Evolutionary conservation across 2,888 invertebrate genomes (phyloP), one percentile per base, ranked within the genome.

Genomic region (Drosophila conformis): DNA sequence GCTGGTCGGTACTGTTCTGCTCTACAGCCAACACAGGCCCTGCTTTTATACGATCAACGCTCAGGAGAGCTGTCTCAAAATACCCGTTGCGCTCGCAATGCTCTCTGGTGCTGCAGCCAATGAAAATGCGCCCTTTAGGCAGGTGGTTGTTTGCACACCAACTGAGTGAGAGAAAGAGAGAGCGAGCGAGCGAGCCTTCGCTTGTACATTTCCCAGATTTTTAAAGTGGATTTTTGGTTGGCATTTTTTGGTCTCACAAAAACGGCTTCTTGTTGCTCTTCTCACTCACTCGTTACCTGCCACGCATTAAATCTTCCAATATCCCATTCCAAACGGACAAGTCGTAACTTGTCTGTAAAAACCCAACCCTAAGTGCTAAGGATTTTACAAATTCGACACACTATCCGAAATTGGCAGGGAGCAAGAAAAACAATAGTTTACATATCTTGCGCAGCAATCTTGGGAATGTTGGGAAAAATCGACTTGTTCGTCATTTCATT

Each of bases 301-400:
- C 70, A 35, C 13, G 18, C 60, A 53, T 58, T 51, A 60, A 64
- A 70, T 67, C 64, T 63, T 57, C 69, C 52, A 58, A 67, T 66
- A 81, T 69, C 75, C 66, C 63, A 59, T 69, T 58, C 21, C 72
- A 35, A 70, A 56, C 73, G 56, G 72, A 85, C 87, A 87, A 89
- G 87, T 89, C 76, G 58, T 48, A 63, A 71, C 87, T 69, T 89
- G 90, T 90, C 64, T 13, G 61, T 51, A 70, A 82, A 71, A 71
- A 61, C 80, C 75, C 73, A 69, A 69, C 51, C 67, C 85, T 70
- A 69, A 73, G 64, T 69, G 75, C 52, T 48, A 53, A 69, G 73
- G 73, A 77, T 82, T 84, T 87, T 82, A 58, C 69, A 78, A 87
- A 89, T 89, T 89, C 90, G 90, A 83, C 80, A 90, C 86, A 81